Evolutionary conservation across 1,140 invertebrate species (phyloP), one percentile per base, ranked within the genome.

Genomic region (Rhagoletis pomonella): DNA sequence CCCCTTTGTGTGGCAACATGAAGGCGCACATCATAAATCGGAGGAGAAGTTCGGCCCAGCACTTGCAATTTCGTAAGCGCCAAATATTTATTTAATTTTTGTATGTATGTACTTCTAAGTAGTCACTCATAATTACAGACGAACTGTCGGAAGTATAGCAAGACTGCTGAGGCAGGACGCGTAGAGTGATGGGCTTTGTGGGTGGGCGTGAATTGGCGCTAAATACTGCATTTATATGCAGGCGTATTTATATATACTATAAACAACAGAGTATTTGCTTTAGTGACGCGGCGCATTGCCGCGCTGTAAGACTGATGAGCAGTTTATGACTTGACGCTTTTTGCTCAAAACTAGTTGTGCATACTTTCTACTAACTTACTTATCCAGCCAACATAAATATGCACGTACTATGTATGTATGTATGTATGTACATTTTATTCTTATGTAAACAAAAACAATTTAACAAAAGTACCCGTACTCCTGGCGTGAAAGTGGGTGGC

Each of bases 291-390:
- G 84, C 84, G 55, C 84, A 60, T 85, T 60, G 58, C 60, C 84
- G 59, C 84, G 58, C 60, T 42, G 39, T 65, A 88, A 86, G 87
- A 88, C 87, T 86, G 87, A 88, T 88, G 87, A 86, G 69, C 87
- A 73, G 85, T 86, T 88, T 88, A 86, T 88, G 87, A 88, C 87
- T 88, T 85, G 87, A 62, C 84, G 65, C 19, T 86, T 88, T 88
- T 88, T 69, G 14, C 50, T 59, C 44, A 47, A 19, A 55, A 47
- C 47, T 9, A n/a, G 9, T 39, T 19, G 3, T 29, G 29, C 29
- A 29, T 29, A 17, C 59, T 60, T 39, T 65, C 85, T 29, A 60
- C 58, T 59, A 47, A 44, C 62, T 39, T 47, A 60, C 67, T 29
- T 19, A 42, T 29, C 29, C 29, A 29, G 29, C 29, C 29, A 29